Percentiles rank a stretch among this genome's conserved stretches.
Conservation (phyloP, 2,113 vertebrate species). For the Scalopus aquaticus region DNA sequence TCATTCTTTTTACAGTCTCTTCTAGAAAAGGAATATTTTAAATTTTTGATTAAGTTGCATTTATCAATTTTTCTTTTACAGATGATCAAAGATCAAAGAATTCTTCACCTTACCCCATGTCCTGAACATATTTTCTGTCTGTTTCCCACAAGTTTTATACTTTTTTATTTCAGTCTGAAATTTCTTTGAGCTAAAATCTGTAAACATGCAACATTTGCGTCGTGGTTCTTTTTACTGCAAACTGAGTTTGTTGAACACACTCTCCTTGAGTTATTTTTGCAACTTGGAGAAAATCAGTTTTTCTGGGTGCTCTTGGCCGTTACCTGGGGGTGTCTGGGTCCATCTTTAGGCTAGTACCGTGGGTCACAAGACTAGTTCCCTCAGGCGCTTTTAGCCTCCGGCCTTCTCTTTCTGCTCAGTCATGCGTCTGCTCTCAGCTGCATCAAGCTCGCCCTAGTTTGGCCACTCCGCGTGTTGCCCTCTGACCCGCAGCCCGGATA, state of each 20-base stretch:
- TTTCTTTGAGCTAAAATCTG: not conserved
- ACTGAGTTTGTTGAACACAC: not conserved
- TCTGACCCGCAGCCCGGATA: no score
- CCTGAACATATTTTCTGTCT: not conserved
- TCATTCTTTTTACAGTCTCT: not conserved
- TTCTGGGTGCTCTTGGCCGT: not conserved
- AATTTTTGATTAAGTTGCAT: not conserved
- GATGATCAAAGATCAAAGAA: constrained; percentile 20
- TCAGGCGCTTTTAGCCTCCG: no score
- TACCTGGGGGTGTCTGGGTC: not conserved
- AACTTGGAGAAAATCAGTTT: not conserved
- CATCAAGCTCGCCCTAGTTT: no score
- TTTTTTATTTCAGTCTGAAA: not conserved
- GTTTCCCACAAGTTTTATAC: not conserved
- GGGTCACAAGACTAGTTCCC: no score
- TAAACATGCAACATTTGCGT: not conserved
- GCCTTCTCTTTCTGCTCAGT: no score
- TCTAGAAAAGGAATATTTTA: not conserved
- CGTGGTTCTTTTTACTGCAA: not conserved
- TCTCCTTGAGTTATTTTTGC: not conserved
- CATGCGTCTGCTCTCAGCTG: no score
- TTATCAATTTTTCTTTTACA: not conserved
- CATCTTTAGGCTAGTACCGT: no score
- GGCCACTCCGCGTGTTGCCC: no score
- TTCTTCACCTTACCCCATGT: not conserved